Conservation (phyloP, 1,140 invertebrate species). For the Aphis craccivora region DNA sequence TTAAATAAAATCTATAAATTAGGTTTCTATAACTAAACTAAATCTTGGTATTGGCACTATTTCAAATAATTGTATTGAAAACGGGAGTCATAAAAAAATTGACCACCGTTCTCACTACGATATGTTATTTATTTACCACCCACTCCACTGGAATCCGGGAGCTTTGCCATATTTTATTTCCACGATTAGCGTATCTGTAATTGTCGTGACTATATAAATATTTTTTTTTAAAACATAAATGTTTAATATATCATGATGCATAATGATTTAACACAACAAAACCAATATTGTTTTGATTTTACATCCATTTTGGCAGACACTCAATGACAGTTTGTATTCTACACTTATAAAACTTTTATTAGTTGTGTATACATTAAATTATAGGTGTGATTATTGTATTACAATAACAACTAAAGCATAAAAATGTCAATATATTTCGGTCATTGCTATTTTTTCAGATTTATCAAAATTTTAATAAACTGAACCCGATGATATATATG, state of each 20-base stretch:
- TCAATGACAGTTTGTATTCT: background rate
- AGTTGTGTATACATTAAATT: background rate
- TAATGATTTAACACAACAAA: background rate
- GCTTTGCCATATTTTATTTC: constrained; percentile 21
- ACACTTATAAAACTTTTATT: background rate
- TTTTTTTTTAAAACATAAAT: constrained; percentile 3
- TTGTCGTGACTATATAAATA: background rate
- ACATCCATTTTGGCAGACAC: background rate
- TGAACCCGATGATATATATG: background rate
- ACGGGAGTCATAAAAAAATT: background rate
- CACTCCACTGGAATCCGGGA: constrained; percentile 5
- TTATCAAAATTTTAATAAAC: background rate
- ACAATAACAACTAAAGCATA: background rate
- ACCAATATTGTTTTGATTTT: background rate
- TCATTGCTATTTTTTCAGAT: background rate
- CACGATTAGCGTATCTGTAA: background rate
- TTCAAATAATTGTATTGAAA: background rate
- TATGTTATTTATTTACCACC: constrained; percentile 27
- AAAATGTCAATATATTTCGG: background rate
- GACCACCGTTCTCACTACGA: background rate
- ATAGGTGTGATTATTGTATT: background rate
- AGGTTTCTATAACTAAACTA: background rate
- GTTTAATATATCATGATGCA: background rate
- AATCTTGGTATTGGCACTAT: constrained; percentile 10
- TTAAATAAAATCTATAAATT: background rate